phyloP scores from a whole-genome alignment of 2,113 vertebrate species.

The Phrynocephalus versicolor region DNA sequence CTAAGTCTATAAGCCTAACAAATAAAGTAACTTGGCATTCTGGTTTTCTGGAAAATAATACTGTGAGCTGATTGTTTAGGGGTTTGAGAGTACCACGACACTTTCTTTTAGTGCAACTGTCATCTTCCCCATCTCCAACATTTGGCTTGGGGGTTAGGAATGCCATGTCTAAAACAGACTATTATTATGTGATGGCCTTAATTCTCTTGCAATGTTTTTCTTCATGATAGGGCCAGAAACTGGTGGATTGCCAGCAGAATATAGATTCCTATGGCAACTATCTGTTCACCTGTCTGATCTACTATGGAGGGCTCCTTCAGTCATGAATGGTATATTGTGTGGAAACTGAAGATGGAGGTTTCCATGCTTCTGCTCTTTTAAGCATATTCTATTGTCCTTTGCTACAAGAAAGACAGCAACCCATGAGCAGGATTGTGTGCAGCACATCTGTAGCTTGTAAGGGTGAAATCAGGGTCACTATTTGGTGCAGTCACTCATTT shows the following conservation, averaged over 20 bases:
- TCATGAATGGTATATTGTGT: no score
- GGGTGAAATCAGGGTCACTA: not conserved
- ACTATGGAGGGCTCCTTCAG: no score
- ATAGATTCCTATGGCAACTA: no score
- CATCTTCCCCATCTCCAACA: not conserved
- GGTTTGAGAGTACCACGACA: constrained; percentile 28
- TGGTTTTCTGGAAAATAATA: constrained; percentile 18
- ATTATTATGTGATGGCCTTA: not conserved
- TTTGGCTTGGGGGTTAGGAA: not conserved
- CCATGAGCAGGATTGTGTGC: not conserved
- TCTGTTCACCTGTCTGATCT: no score
- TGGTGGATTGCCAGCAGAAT: no score
- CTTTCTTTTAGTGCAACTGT: not conserved
- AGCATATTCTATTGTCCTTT: not conserved
- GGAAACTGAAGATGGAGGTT: no score
- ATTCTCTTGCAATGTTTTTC: not conserved
- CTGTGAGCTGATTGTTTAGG: not conserved
- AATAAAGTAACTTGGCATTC: not conserved
- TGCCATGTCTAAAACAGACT: not conserved
- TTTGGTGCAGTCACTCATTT: not conserved
- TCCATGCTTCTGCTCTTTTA: not conserved
- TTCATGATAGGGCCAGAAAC: not conserved
- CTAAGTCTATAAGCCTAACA: not conserved
- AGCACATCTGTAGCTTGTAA: not conserved
- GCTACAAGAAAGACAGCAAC: not conserved